Evolutionary conservation across 2,888 invertebrate species (phyloP), one percentile per base, ranked within the genome.

Genomic region (Pecten maximus): DNA sequence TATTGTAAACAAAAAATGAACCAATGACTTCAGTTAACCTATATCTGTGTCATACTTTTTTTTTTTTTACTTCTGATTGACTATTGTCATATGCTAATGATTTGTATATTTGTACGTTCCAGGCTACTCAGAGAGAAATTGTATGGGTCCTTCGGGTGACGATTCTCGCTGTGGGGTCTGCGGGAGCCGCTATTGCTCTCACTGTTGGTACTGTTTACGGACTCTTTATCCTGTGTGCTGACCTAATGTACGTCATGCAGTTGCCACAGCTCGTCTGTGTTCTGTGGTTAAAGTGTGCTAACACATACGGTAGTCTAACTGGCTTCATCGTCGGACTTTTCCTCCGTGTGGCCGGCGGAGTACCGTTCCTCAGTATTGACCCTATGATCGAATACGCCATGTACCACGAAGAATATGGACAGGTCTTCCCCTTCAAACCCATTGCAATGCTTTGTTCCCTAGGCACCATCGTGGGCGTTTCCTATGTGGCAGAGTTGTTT

Each of bases 341-440:
- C 48, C 93, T 97, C 91, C 97, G 99, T 2, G 97, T 99, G 89
- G 98, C 98, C 0, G 99, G 99, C 0, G 98, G 99, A 0, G 99
- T 99, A 97, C 98, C 98, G 90, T 97, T 99, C 94, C 97, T 99
- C 96, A 98, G 98, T 0, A 60, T 95, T 4, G 93, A 93, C 0
- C 88, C 93, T 0, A 39, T 88, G 8, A 89, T 95, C 15, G 90
- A 92, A 40, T 94, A 91, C 88, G 94, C 94, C 10, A 89, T 90
- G 15, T 94, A 92, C 89, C 92, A 93, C 60, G 91, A 89, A 15
- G 90, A 48, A 15, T 60, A 48, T 10, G 92, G 92, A n/a, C 94
- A 94, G 89, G 40, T 92, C 15, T 95, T 95, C 87, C 95, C 95
- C 0, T 94, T 93, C 90, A 92, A 94, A 44, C 93, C 94, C 2